Conservation (phyloP, 2,888 invertebrate genomes). For the Andrena hattorfiana region DNA sequence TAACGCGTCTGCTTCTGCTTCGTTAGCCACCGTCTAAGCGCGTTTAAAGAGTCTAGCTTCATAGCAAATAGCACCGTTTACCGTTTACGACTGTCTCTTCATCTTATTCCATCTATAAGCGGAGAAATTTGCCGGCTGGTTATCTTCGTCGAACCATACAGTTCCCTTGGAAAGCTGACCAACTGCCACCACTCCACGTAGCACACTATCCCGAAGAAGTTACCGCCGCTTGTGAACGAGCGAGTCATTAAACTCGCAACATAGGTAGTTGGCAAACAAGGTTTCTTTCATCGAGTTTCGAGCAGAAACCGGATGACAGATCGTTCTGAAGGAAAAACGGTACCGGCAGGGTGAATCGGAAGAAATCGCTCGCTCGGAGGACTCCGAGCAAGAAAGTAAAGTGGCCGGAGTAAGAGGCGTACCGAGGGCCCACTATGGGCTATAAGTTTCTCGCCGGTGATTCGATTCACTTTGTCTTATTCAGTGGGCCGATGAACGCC, state of each 20-base stretch:
- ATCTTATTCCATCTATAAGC: too few species aligned
- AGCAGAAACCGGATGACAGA: constrained; percentile 8
- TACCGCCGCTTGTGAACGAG: background rate
- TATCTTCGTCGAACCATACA: background rate
- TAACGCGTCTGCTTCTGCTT: constrained; percentile 57
- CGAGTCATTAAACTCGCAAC: background rate
- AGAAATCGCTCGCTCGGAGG: background rate
- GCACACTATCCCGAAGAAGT: background rate
- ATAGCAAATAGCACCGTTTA: constrained; percentile 1
- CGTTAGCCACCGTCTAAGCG: constrained; percentile 39
- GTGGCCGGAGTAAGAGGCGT: background rate
- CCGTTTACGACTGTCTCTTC: too few species aligned
- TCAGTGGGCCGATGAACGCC: constrained; percentile 2
- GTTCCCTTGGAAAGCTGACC: background rate
- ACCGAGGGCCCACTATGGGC: background rate
- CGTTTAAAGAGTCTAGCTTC: background rate
- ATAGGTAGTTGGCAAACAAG: background rate
- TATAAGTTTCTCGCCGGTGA: constrained; percentile 25
- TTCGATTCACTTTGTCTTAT: constrained; percentile 47
- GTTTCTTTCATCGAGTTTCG: background rate
- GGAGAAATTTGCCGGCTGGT: background rate
- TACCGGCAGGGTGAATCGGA: background rate
- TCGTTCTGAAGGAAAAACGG: background rate
- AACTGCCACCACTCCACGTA: background rate
- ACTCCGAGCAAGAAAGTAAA: background rate